Evolutionary conservation across 2,888 invertebrate species (phyloP).

Genomic region (Macrophya alboannulata): DNA sequence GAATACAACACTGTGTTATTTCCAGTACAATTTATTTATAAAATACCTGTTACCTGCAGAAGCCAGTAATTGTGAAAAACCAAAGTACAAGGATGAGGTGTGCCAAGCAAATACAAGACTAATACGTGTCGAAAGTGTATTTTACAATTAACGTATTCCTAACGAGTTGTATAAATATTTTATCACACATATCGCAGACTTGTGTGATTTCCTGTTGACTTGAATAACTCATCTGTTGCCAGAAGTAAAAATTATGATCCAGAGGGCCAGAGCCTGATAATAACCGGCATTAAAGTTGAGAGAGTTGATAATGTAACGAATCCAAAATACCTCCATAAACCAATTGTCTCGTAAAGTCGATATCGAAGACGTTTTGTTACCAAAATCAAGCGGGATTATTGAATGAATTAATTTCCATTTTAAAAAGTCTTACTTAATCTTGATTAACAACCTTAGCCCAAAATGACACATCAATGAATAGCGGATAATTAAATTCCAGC

Average conservation of each 20-base stretch:
- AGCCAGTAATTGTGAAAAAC: neutral
- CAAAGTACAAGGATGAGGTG: neutral
- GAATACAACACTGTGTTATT: neutral
- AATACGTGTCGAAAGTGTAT: neutral
- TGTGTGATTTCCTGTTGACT: neutral
- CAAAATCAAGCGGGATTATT: neutral
- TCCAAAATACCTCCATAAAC: neutral
- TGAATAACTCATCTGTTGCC: neutral
- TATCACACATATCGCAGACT: neutral
- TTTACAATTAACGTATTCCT: neutral
- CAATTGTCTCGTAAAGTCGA: neutral
- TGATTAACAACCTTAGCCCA: neutral
- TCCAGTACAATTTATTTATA: neutral
- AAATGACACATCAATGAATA: neutral
- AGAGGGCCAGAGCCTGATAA: neutral
- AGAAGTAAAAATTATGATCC: neutral
- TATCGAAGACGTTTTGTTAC: neutral
- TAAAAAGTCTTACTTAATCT: neutral
- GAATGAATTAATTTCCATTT: neutral
- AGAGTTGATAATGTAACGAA: neutral
- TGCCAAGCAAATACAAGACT: neutral
- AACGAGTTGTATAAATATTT: neutral
- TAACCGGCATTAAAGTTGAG: neutral
- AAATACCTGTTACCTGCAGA: neutral
- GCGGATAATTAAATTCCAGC: neutral